Conservation (phyloP, 2,888 invertebrate species). For the Hyposoter didymator region DNA sequence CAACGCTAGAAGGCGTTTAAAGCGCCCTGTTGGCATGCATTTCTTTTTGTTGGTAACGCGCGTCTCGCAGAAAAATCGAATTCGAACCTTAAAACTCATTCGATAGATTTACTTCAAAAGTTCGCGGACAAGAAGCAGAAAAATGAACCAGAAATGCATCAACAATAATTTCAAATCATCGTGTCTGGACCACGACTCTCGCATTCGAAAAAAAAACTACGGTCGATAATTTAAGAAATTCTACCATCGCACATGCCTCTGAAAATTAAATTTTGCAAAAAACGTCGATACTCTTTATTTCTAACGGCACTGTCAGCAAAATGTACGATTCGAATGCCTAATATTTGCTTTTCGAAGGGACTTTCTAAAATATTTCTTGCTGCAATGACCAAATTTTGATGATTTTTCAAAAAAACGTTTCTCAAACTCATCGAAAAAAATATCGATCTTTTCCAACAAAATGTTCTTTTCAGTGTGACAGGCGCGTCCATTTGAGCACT, state of each 20-base stretch:
- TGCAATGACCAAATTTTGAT: no score
- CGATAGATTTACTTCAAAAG: not conserved
- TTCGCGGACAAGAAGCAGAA: not conserved
- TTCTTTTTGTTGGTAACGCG: slow-evolving; percentile 39
- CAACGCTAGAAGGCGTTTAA: slow-evolving; percentile 68
- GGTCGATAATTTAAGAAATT: not conserved
- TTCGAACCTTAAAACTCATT: slow-evolving; percentile 21
- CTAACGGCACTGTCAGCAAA: no score
- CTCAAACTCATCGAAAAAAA: no score
- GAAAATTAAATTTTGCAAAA: not conserved
- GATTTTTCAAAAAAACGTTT: no score
- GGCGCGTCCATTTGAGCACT: not conserved
- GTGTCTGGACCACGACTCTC: not conserved
- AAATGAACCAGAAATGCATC: not conserved
- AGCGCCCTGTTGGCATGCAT: slow-evolving; percentile 47
- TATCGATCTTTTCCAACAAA: no score
- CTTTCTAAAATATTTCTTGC: no score
- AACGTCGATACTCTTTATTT: no score
- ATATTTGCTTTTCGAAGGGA: no score
- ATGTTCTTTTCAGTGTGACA: not conserved
- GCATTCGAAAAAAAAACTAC: not conserved
- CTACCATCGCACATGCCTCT: not conserved
- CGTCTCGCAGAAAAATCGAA: slow-evolving; percentile 5
- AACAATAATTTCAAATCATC: not conserved
- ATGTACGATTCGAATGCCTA: no score